Conservation (phyloP, 2,888 invertebrate species). For the Beris chalybata region DNA sequence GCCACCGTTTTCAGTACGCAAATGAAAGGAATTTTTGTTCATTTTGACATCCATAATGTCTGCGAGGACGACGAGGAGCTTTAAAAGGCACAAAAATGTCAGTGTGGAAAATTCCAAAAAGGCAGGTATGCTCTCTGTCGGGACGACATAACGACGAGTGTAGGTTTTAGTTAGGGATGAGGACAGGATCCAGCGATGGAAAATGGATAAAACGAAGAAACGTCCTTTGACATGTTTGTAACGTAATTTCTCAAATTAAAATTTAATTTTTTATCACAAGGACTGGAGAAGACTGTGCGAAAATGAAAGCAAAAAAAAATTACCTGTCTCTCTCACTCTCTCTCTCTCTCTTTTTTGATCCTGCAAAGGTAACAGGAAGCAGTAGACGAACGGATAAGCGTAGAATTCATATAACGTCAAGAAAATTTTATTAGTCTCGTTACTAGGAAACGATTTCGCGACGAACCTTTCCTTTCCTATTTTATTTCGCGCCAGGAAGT, state of each 20-base stretch:
- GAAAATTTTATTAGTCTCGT: too few species aligned
- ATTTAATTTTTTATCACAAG: slow-evolving; percentile 28
- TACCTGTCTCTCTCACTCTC: too few species aligned
- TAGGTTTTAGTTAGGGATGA: background rate
- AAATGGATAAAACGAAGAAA: slow-evolving; percentile 9
- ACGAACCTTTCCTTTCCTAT: too few species aligned
- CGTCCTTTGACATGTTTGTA: slow-evolving; percentile 30
- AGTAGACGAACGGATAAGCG: too few species aligned
- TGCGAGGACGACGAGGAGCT: background rate
- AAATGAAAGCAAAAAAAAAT: too few species aligned
- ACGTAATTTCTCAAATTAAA: slow-evolving; percentile 31
- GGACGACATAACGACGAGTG: background rate
- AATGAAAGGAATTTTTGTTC: slow-evolving; percentile 29
- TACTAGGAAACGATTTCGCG: too few species aligned
- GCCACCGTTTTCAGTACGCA: slow-evolving; percentile 12
- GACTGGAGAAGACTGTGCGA: background rate
- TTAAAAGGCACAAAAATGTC: slow-evolving; percentile 28
- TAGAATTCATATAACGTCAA: too few species aligned
- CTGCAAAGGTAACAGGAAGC: too few species aligned
- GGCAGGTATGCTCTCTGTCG: slow-evolving; percentile 14
- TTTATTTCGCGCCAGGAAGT: too few species aligned
- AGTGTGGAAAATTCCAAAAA: slow-evolving; percentile 29
- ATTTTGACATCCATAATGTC: slow-evolving; percentile 25
- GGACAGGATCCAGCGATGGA: slow-evolving; percentile 2
- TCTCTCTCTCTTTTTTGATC: too few species aligned